Evolutionary conservation across 2,888 invertebrate genomes (phyloP).

Genomic region (Heliconius aoede): DNA sequence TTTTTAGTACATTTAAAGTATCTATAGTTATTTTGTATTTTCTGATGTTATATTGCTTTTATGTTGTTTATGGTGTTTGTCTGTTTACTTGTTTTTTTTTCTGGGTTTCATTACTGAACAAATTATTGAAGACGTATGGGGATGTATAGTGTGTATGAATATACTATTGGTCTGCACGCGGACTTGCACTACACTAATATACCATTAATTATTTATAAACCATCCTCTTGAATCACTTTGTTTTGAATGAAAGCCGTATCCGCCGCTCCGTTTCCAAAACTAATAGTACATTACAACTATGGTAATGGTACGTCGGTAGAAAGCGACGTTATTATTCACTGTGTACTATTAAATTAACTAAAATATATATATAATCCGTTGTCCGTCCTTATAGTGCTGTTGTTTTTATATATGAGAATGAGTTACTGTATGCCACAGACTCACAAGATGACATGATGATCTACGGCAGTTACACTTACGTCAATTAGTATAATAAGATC

Average conservation of each 20-base stretch:
- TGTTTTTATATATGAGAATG: no score
- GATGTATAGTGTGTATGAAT: neutral
- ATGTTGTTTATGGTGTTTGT: neutral
- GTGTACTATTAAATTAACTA: no score
- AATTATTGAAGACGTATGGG: neutral
- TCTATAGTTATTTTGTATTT: neutral
- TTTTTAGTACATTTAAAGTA: neutral
- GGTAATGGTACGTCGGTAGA: no score
- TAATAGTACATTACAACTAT: no score
- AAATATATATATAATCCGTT: no score
- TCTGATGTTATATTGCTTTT: neutral
- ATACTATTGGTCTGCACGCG: neutral
- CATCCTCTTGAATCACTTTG: neutral
- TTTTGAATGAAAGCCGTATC: neutral
- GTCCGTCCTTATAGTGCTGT: no score
- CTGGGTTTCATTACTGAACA: neutral
- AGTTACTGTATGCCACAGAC: no score
- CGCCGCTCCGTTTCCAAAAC: no score
- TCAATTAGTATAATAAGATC: no score
- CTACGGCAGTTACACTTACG: no score
- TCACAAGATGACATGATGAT: no score
- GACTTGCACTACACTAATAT: neutral
- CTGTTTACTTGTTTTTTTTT: slow-evolving; percentile 3
- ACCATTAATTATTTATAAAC: neutral
- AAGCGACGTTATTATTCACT: no score